Conservation (phyloP, 2,888 invertebrate genomes). For the Smittia sp. region DNA sequence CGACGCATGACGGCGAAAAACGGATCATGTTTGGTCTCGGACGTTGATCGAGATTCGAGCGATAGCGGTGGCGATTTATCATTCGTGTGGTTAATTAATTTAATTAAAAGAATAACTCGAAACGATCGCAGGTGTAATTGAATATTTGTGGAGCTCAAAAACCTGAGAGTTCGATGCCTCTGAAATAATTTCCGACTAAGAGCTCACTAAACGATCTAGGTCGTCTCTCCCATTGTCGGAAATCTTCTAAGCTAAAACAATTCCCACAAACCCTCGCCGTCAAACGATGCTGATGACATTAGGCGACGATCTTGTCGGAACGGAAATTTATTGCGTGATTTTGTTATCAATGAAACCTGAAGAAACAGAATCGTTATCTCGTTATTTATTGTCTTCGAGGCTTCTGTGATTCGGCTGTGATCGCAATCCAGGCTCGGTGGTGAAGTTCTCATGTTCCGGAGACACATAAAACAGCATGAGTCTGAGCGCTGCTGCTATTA, state of each 20-base stretch:
- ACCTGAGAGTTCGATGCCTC: neutral
- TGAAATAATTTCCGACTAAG: no score
- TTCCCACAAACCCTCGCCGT: neutral
- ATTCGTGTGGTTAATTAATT: constrained; percentile 8
- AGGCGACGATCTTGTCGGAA: neutral
- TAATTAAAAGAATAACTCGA: constrained; percentile 1
- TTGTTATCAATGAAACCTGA: constrained; percentile 30
- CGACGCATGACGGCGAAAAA: constrained; percentile 16
- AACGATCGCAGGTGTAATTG: constrained; percentile 20
- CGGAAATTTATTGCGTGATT: neutral
- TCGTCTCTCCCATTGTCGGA: no score
- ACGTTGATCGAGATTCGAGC: neutral
- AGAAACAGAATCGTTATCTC: constrained; percentile 29
- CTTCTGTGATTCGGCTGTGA: constrained; percentile 4
- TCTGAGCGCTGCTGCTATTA: neutral
- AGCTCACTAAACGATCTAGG: no score
- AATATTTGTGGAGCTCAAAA: neutral
- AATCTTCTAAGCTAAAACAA: no score
- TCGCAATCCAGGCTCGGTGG: constrained; percentile 16
- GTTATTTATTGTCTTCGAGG: constrained; percentile 29
- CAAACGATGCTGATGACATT: neutral
- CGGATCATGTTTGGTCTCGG: constrained; percentile 8
- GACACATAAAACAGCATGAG: constrained; percentile 42
- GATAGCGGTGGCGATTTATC: constrained; percentile 33
- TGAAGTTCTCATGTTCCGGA: constrained; percentile 41